Percentiles rank a stretch among this genome's conserved stretches.
phyloP scores from a whole-genome alignment of 1,140 invertebrate species.

The Drosophila sp. region DNA sequence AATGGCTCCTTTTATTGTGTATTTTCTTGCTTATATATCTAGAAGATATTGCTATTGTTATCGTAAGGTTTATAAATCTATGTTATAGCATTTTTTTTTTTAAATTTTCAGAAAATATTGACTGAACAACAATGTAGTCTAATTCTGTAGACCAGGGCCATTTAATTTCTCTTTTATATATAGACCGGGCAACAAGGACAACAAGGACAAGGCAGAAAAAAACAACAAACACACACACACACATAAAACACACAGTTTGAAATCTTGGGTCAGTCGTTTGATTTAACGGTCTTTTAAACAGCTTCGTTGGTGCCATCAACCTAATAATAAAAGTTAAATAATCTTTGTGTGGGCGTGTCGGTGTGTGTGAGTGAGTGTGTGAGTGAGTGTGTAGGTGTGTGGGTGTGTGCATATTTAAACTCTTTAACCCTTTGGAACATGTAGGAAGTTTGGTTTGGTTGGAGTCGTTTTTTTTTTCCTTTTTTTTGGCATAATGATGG shows the following conservation, averaged over 20 bases:
- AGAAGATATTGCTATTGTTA: too few species aligned
- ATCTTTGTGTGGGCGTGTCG: background rate
- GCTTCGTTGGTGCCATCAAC: background rate
- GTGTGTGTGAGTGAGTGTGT: background rate
- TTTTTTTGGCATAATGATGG: background rate
- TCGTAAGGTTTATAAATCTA: too few species aligned
- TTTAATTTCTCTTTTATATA: background rate
- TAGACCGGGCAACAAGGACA: background rate
- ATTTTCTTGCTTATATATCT: too few species aligned
- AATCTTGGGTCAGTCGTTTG: conserved; percentile 19
- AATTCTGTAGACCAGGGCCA: background rate
- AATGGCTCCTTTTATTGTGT: too few species aligned
- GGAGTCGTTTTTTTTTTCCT: background rate
- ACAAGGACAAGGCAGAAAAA: too few species aligned
- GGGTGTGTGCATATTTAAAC: conserved; percentile 44
- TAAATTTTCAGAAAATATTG: too few species aligned
- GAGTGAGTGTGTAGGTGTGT: conserved; percentile 5
- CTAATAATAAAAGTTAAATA: conserved; percentile 6
- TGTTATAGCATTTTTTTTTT: too few species aligned
- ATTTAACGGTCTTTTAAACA: conserved; percentile 14
- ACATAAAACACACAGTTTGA: background rate
- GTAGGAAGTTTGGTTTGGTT: conserved; percentile 15
- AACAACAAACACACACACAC: background rate
- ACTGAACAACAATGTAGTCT: background rate
- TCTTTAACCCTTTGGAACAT: conserved; percentile 37